Base-by-base conservation (phyloP, 2,888 invertebrate species). In the Morpho achilles region DNA sequence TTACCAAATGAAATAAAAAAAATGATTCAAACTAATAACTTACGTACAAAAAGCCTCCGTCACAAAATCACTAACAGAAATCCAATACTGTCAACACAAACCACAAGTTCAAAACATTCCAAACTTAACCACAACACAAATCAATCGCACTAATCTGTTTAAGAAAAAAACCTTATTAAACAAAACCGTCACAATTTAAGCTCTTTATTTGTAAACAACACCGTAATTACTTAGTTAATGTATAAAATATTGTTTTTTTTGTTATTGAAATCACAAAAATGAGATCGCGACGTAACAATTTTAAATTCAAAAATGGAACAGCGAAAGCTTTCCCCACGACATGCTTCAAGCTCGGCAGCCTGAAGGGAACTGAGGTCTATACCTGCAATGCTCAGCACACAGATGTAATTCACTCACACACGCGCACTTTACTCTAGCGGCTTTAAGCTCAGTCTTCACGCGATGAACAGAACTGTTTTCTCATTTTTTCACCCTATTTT, bases 331-430 rank as follows among this genome's bases (percentile, higher is more conserved):
- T 53, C 49, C 52, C 56, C 60, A 61, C 60, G 61, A 68, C 78
- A 71, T 69, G 71, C 69, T 70, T 58, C 64, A 59, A 70, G 63
- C 73, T 66, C 79, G 71, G 67, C 69, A 64, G 82, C 78, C 80
- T 81, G 77, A 82, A 80, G 82, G 79, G 79, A 80, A 89, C 88
- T 89, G 82, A 80, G 75, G 73, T 76, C 70, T 72, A 83, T 88
- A 89, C 89, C 89, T 89, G 89, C 89, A 89, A 74, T 80, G 84
- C 61, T 77, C 84, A 87, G 76, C 88, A 86, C 87, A 88, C 87
- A 76, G 73, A 71, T 75, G 77, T 78, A 79, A 45, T 69, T 59
- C 58, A 71, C 78, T 74, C 82, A 76, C 80, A 77, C 76, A 74
- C 67, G 69, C 71, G 68, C 23, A 65, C 57, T 63, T 62, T 67